A percentile compares a stretch with the other conserved stretches of the same genome.
Evolutionary conservation across 2,888 invertebrate genomes (phyloP).

Genomic region (Sussaba pulchella): DNA sequence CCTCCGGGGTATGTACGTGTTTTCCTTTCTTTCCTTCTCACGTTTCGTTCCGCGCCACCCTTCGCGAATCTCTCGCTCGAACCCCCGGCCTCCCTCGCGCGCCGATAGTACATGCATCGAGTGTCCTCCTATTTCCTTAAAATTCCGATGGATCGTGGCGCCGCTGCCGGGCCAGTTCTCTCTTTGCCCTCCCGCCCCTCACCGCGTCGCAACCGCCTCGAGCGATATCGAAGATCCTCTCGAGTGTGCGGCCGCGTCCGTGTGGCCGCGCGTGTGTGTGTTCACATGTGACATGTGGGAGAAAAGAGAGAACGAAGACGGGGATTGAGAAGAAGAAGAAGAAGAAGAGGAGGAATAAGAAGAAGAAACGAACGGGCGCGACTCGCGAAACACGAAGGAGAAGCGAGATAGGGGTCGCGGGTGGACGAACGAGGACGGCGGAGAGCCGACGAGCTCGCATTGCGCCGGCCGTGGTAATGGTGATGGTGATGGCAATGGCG

Average conservation of each 20-base stretch:
- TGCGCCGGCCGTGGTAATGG: constrained; percentile 79
- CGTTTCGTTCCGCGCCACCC: constrained; percentile 7
- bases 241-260: background rate
- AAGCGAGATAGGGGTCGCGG: constrained; percentile 57
- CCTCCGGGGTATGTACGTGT: constrained; percentile 40
- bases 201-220: constrained; percentile 42
- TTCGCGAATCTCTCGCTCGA: background rate
- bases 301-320: constrained; percentile 52
- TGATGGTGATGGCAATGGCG: constrained; percentile 76
- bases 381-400: constrained; percentile 45
- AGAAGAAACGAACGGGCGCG: constrained; percentile 13
- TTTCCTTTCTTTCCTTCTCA: constrained; percentile 31
- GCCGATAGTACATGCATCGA: constrained; percentile 78
- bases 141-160: constrained; percentile 79
- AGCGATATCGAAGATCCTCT: constrained; percentile 57
- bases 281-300: constrained; percentile 32
- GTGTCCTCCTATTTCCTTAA: constrained; percentile 81
- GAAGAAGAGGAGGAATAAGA: background rate
- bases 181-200: constrained; percentile 19
- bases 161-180: constrained; percentile 55
- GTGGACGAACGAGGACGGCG: constrained; percentile 46
- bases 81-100: constrained; percentile 53
- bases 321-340: constrained; percentile 24
- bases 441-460: constrained; percentile 64
- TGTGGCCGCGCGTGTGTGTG: constrained; percentile 10